Evolutionary conservation across 2,113 vertebrate species (phyloP).

Genomic region (Neodontobutis hainanensis): DNA sequence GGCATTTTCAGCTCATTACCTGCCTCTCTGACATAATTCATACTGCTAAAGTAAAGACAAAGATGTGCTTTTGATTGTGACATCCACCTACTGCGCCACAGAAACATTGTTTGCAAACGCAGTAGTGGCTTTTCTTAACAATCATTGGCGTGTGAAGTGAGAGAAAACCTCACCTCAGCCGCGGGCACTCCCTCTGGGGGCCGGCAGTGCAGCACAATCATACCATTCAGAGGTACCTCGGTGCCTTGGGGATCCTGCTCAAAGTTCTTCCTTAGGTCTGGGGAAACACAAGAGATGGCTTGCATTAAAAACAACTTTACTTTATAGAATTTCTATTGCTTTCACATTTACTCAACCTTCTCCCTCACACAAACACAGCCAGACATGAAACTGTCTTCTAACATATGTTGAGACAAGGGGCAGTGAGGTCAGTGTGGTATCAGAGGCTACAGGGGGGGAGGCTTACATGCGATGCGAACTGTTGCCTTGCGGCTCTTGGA

Average conservation of each 20-base stretch:
- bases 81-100: constrained; percentile 9
- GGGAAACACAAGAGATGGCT: constrained; percentile 48
- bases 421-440: constrained; percentile 29
- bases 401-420: constrained; percentile 10
- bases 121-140: constrained; percentile 37
- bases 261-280: constrained; percentile 97
- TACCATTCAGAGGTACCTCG: constrained; percentile 95
- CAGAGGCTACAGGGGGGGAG: background rate
- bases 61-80: constrained; percentile 16
- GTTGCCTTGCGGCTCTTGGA: constrained; percentile 96
- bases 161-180: constrained; percentile 87
- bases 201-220: constrained; percentile 96
- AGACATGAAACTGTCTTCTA: background rate
- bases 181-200: constrained; percentile 96
- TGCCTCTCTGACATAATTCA: constrained; percentile 8
- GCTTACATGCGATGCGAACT: constrained; percentile 95
- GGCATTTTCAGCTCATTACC: constrained; percentile 25
- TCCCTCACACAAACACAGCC: background rate
- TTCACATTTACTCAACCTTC: constrained; percentile 28
- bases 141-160: constrained; percentile 50
- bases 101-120: constrained; percentile 31
- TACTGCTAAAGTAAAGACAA: constrained; percentile 4
- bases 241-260: constrained; percentile 97
- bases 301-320: constrained; percentile 24
- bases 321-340: background rate